phyloP scores from a whole-genome alignment of 2,888 invertebrate species.

The Volucella inflata region DNA sequence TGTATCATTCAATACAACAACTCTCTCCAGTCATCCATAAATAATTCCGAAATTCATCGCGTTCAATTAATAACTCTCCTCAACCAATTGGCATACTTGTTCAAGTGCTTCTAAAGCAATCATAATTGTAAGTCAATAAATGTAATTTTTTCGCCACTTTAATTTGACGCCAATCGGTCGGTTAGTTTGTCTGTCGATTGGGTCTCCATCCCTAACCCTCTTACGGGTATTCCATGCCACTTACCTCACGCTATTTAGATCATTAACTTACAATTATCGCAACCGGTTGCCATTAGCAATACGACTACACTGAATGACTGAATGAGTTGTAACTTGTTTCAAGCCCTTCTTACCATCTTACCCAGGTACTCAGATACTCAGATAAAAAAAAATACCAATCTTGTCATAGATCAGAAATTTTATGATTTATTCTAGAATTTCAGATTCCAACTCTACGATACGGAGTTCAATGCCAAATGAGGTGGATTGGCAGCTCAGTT shows the following conservation, averaged over 20 bases:
- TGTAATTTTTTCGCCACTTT: slow-evolving; percentile 60
- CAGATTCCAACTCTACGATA: slow-evolving; percentile 66
- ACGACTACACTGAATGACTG: slow-evolving; percentile 3
- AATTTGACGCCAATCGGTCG: slow-evolving; percentile 57
- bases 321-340: slow-evolving; percentile 66
- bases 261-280: slow-evolving; percentile 70
- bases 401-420: slow-evolving; percentile 73
- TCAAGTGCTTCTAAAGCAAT: slow-evolving; percentile 40
- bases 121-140: slow-evolving; percentile 70
- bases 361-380: background rate
- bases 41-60: no score
- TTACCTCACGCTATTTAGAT: slow-evolving; percentile 69
- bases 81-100: slow-evolving; percentile 6
- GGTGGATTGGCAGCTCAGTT: background rate
- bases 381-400: slow-evolving; percentile 36
- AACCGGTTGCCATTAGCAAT: slow-evolving; percentile 63
- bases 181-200: slow-evolving; percentile 61
- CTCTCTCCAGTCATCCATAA: no score
- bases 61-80: no score
- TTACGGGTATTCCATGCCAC: slow-evolving; percentile 38
- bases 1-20: no score
- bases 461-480: slow-evolving; percentile 43
- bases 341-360: slow-evolving; percentile 12
- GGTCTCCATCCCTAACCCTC: background rate
- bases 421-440: slow-evolving; percentile 71